A percentile compares a stretch with the other conserved stretches of the same genome.
Evolutionary conservation across 2,888 invertebrate species (phyloP).

Genomic region (Cephus sareptanus): DNA sequence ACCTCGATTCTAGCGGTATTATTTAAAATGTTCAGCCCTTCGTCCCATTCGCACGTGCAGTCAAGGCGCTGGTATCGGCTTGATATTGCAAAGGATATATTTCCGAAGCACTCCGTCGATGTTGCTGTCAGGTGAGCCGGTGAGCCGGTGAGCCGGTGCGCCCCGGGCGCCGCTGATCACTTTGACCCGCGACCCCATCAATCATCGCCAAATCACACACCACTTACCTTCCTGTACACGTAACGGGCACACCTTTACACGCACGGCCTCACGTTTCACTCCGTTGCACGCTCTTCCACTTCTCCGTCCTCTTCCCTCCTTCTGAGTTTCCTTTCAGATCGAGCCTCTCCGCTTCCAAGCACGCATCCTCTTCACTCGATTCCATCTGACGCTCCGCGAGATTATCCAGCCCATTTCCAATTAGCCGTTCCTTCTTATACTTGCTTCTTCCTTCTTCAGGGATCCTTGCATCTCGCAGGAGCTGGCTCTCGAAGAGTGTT

Average conservation of each 20-base stretch:
- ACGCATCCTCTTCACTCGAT: too few species aligned
- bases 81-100: too few species aligned
- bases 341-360: too few species aligned
- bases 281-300: background rate
- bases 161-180: constrained; percentile 64
- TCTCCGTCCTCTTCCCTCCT: constrained; percentile 11
- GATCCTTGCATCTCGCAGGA: background rate
- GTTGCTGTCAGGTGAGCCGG: constrained; percentile 54
- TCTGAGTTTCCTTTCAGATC: background rate
- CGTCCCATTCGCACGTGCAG: too few species aligned
- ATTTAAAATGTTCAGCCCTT: too few species aligned
- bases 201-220: constrained; percentile 65
- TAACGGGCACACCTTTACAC: constrained; percentile 57
- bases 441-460: constrained; percentile 2
- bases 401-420: too few species aligned
- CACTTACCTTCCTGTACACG: constrained; percentile 57
- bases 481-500: background rate
- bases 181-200: constrained; percentile 63
- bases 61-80: too few species aligned
- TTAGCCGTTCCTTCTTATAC: constrained; percentile 3
- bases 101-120: background rate
- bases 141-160: constrained; percentile 45
- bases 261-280: background rate
- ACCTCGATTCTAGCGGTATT: too few species aligned
- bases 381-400: too few species aligned